Conservation (phyloP, 2,113 vertebrate genomes). For the Pangasianodon gigas region DNA sequence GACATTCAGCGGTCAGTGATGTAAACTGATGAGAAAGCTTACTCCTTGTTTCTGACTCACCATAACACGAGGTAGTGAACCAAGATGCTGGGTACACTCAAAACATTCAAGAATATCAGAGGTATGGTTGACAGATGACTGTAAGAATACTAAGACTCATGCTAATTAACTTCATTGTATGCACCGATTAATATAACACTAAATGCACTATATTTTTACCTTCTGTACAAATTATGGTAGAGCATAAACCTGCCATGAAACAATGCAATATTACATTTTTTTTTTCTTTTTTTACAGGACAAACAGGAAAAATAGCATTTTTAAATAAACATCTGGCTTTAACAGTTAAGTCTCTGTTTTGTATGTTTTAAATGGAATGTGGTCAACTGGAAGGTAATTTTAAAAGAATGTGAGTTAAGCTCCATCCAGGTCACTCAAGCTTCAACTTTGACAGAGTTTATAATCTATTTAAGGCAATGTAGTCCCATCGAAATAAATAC, state of each 20-base stretch:
- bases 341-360: slow-evolving; percentile 44
- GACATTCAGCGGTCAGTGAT: slow-evolving; percentile 60
- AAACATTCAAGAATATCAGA: slow-evolving; percentile 53
- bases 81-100: slow-evolving; percentile 45
- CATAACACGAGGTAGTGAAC: slow-evolving; percentile 33
- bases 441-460: slow-evolving; percentile 60
- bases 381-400: slow-evolving; percentile 19
- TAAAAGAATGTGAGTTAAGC: slow-evolving; percentile 60
- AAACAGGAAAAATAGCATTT: slow-evolving; percentile 42
- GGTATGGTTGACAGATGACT: slow-evolving; percentile 42
- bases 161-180: slow-evolving; percentile 40
- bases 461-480: slow-evolving; percentile 73
- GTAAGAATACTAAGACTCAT: slow-evolving; percentile 49
- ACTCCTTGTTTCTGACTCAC: slow-evolving; percentile 43
- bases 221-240: slow-evolving; percentile 44
- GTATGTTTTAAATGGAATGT: slow-evolving; percentile 9
- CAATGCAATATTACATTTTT: slow-evolving; percentile 46
- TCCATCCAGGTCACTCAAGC: slow-evolving; percentile 33
- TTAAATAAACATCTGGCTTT: slow-evolving; percentile 43
- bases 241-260: slow-evolving; percentile 45
- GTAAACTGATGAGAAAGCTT: slow-evolving; percentile 52
- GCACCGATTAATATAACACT: slow-evolving; percentile 42
- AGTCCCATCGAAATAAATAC: slow-evolving; percentile 56
- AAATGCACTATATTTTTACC: slow-evolving; percentile 25
- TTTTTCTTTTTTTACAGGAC: slow-evolving; percentile 36